Evolutionary conservation across 2,113 vertebrate species (phyloP).

Genomic region (Poeciliopsis retropinna): DNA sequence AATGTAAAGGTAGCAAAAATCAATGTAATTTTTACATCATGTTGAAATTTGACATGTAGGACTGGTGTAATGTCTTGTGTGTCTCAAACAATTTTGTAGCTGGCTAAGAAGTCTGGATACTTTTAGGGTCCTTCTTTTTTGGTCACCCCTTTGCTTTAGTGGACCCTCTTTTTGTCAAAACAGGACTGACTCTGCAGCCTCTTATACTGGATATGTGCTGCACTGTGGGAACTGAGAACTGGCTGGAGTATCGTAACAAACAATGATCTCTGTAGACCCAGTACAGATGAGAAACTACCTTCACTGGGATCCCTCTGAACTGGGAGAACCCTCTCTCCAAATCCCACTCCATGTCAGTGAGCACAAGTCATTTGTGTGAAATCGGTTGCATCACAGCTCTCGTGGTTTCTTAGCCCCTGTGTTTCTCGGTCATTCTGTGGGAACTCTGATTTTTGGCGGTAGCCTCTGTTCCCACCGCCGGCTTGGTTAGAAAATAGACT

Average conservation of each 20-base stretch:
- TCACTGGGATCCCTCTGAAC: constrained; percentile 57
- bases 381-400: constrained; percentile 78
- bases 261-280: constrained; percentile 68
- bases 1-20: too few species aligned
- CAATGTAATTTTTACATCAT: too few species aligned
- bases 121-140: too few species aligned
- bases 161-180: constrained; percentile 34
- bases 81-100: too few species aligned
- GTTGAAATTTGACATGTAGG: too few species aligned
- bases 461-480: constrained; percentile 81
- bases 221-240: constrained; percentile 73
- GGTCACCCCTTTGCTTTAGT: neutral
- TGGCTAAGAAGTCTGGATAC: too few species aligned
- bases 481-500: constrained; percentile 80
- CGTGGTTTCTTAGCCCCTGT: constrained; percentile 71
- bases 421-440: constrained; percentile 81
- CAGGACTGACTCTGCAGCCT: constrained; percentile 10
- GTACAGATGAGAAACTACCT: constrained; percentile 77
- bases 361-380: constrained; percentile 71
- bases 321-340: constrained; percentile 31
- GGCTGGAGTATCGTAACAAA: constrained; percentile 41
- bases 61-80: too few species aligned
- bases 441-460: constrained; percentile 80
- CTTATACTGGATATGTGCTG: constrained; percentile 42
- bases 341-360: constrained; percentile 30